Conservation (phyloP, 2,888 invertebrate species). For the Anticlea derivata region DNA sequence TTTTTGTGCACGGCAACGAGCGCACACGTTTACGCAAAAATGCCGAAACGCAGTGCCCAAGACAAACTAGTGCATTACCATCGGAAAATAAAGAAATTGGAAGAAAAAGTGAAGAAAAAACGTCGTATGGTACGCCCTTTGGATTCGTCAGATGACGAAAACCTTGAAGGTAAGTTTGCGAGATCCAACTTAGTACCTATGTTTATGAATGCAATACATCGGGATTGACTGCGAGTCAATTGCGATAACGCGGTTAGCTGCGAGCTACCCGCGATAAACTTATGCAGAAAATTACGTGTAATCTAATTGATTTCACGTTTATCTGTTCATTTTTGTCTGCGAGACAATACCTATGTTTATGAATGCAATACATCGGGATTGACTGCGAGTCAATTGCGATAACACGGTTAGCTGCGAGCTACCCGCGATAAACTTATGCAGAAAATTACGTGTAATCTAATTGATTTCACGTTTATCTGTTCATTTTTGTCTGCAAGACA, state of each 20-base stretch:
- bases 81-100: background rate
- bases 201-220: background rate
- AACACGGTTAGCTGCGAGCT: no score
- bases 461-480: no score
- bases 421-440: no score
- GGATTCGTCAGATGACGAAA: background rate
- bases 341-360: no score
- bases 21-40: background rate
- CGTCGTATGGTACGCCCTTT: background rate
- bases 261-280: background rate
- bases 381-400: no score
- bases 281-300: background rate
- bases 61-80: background rate
- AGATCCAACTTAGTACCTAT: no score
- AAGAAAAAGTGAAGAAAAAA: background rate
- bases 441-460: no score
- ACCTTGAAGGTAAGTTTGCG: background rate
- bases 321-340: background rate
- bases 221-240: conserved; percentile 13
- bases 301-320: background rate
- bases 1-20: background rate
- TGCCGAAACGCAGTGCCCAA: background rate
- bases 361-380: no score
- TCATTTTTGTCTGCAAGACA: no score
- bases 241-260: conserved; percentile 1